Percentiles rank a stretch among this genome's conserved stretches.
Evolutionary conservation across 2,113 vertebrate genomes (phyloP).

Genomic region (Engystomops pustulosus): DNA sequence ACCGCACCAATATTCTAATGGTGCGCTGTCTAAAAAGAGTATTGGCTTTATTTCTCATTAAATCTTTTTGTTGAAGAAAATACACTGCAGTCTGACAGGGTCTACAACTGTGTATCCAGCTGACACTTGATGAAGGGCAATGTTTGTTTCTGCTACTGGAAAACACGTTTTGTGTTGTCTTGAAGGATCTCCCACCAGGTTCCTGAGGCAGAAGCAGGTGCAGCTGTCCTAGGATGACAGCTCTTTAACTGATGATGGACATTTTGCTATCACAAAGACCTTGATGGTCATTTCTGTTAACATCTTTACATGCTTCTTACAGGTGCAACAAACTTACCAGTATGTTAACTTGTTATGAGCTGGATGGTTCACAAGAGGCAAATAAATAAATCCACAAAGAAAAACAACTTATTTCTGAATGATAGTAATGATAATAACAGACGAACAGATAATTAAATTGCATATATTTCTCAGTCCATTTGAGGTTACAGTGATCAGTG

Average conservation of each 20-base stretch:
- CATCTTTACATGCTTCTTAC: not conserved
- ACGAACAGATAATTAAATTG: too few species aligned
- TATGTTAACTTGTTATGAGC: not conserved
- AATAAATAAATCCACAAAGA: too few species aligned
- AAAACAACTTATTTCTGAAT: too few species aligned
- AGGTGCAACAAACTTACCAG: not conserved
- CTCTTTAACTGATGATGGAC: not conserved
- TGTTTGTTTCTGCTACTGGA: constrained; percentile 15
- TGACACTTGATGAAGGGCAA: not conserved
- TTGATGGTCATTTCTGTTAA: not conserved
- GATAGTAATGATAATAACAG: too few species aligned
- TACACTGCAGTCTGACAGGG: not conserved
- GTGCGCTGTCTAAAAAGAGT: not conserved
- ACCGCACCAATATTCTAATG: not conserved
- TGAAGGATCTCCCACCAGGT: not conserved
- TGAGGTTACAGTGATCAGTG: too few species aligned
- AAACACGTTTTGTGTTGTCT: not conserved
- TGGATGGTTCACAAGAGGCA: too few species aligned
- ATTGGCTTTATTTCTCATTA: not conserved
- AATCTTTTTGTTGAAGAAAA: not conserved
- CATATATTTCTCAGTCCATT: too few species aligned
- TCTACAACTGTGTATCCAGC: too few species aligned
- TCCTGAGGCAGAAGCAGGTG: not conserved
- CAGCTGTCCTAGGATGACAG: not conserved
- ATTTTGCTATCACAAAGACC: constrained; percentile 1